Evolutionary conservation across 2,888 invertebrate species (phyloP).

Genomic region (Thereva nobilitata): DNA sequence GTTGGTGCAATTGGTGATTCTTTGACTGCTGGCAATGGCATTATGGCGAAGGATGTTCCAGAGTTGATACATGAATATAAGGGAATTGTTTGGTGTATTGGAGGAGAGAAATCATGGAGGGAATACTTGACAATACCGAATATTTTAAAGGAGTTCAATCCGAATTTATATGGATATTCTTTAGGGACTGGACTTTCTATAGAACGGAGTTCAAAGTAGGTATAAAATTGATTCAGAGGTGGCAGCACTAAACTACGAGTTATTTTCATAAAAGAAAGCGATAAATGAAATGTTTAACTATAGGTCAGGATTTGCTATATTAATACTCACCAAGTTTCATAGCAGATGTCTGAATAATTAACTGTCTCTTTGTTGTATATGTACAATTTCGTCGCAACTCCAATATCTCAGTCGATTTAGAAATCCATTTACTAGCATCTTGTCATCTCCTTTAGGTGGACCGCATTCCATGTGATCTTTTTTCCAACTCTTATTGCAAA

Average conservation of each 20-base stretch:
- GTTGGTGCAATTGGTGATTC: slow-evolving; percentile 67
- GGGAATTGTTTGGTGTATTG: slow-evolving; percentile 60
- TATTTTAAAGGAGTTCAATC: slow-evolving; percentile 68
- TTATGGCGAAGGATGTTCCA: slow-evolving; percentile 53
- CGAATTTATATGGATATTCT: slow-evolving; percentile 66
- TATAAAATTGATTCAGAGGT: slow-evolving; percentile 1
- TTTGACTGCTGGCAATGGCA: slow-evolving; percentile 63
- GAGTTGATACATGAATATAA: slow-evolving; percentile 59
- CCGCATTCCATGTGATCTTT: too few relatives aligned
- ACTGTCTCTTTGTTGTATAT: too few relatives aligned
- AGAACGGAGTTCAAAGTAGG: slow-evolving; percentile 52
- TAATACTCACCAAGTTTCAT: too few relatives aligned
- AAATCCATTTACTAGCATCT: too few relatives aligned
- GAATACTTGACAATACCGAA: slow-evolving; percentile 63
- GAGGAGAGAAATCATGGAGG: slow-evolving; percentile 63
- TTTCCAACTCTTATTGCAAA: too few relatives aligned
- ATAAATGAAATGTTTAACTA: neutral
- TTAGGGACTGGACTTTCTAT: slow-evolving; percentile 59
- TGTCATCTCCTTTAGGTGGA: too few relatives aligned
- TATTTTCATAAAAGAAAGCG: neutral
- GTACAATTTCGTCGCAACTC: too few relatives aligned
- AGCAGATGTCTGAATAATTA: too few relatives aligned
- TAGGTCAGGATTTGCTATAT: too few relatives aligned
- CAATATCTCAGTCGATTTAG: too few relatives aligned
- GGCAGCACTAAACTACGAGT: neutral